Evolutionary conservation across 1,140 invertebrate genomes (phyloP), one percentile per base, ranked within the genome.

Genomic region (Lanistes nyassanus): DNA sequence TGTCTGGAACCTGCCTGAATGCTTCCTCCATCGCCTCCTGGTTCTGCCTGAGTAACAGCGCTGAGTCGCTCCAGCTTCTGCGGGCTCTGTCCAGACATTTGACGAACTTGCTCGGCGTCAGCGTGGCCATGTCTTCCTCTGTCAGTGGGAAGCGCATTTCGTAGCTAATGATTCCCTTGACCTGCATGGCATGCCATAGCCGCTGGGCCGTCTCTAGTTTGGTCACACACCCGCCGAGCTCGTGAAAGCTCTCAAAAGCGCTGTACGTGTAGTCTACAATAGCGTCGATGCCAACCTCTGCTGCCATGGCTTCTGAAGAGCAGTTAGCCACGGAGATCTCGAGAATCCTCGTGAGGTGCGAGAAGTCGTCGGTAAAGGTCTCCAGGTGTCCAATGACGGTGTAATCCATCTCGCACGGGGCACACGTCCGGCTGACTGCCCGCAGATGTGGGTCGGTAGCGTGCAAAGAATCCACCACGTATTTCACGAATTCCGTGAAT

Each of bases 401-500:
- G 51, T 76, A 77, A 26, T 73, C 2, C 23, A 70, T 4, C 9
- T 42, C 31, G 66, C 78, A 79, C 36, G 78, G 78, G 4, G 62
- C 5, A 34, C 78, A 79, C 53, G 64, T 36, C 7, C 31, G 4
- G 51, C 65, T 60, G n/a, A 79, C 76, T 3, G 75, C 70, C 42
- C 53, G 55, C 16, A 79, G 21, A 39, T 79, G 78, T 13, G 16
- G 23, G 39, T 79, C 72, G 9, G 3, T 37, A 4, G 0, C 13
- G 37, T 53, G 62, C 16, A 58, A 23, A 26, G n/a, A 26, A 21
- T 36, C 31, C 7, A 76, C 60, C 42, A 74, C 74, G 64, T 75
- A 78, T 23, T 67, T 64, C 5, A 78, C 34, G 53, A 80, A 80
- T 34, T 80, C 79, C 39, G 16, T 11, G 51, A 80, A 80, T 23